phyloP scores from a whole-genome alignment of 2,888 invertebrate species.

The Sinohyriopsis cumingii region DNA sequence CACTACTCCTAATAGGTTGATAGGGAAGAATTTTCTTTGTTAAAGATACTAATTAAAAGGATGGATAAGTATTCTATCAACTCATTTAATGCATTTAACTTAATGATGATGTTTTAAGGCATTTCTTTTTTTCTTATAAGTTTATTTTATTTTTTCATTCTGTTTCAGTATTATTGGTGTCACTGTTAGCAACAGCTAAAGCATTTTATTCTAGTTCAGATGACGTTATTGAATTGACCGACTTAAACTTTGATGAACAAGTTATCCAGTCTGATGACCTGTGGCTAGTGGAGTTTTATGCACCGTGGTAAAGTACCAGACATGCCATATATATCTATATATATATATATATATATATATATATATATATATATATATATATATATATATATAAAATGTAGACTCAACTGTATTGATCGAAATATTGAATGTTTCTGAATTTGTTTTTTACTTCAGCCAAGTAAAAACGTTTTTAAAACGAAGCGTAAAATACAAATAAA shows the following conservation, averaged over 20 bases:
- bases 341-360: neutral
- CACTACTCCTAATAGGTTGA: no score
- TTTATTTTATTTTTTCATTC: neutral
- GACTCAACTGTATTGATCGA: neutral
- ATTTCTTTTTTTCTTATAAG: no score
- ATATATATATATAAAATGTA: neutral
- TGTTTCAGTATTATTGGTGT: constrained; percentile 6
- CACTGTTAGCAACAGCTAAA: constrained; percentile 25
- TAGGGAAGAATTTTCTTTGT: no score
- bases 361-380: neutral
- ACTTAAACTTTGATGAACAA: constrained; percentile 87
- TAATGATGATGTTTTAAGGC: no score
- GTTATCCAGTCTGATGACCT: constrained; percentile 88
- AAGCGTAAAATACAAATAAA: no score
- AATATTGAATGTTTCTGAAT: neutral
- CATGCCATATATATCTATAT: neutral
- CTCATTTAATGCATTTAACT: no score
- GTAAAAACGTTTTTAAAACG: neutral
- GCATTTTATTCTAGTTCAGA: constrained; percentile 60
- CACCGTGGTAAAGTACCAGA: constrained; percentile 86
- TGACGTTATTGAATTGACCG: constrained; percentile 89
- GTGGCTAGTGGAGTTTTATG: constrained; percentile 97
- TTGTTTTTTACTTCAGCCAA: neutral
- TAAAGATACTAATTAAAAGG: no score
- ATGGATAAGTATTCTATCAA: no score